Evolutionary conservation across 2,888 invertebrate genomes (phyloP).

Genomic region (Cataglyphis cursor): DNA sequence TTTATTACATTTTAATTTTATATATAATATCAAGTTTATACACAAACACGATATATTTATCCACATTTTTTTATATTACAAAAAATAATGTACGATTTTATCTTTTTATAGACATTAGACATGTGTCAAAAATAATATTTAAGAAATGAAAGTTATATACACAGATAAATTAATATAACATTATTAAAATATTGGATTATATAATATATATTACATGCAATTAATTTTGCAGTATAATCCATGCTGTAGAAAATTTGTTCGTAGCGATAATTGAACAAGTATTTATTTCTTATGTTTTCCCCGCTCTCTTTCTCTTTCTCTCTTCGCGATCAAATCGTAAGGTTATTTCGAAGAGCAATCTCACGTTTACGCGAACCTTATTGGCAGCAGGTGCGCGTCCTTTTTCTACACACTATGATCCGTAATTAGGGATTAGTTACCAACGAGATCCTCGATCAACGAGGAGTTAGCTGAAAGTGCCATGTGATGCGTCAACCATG

Average conservation of each 20-base stretch:
- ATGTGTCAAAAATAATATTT: neutral
- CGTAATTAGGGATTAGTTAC: slow-evolving; percentile 83
- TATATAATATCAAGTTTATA: neutral
- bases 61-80: neutral
- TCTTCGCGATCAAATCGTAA: slow-evolving; percentile 58
- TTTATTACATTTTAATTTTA: slow-evolving; percentile 1
- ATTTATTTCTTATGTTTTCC: slow-evolving; percentile 59
- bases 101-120: neutral
- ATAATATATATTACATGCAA: neutral
- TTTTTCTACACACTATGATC: slow-evolving; percentile 70
- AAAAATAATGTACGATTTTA: neutral
- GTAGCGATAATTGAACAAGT: slow-evolving; percentile 76
- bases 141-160: neutral
- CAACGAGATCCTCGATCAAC: slow-evolving; percentile 83
- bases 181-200: neutral
- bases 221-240: neutral
- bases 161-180: neutral
- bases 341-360: slow-evolving; percentile 18
- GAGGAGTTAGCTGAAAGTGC: slow-evolving; percentile 61
- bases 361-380: slow-evolving; percentile 25
- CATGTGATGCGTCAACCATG: slow-evolving; percentile 71
- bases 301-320: neutral
- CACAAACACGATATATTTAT: neutral
- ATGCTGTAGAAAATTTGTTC: slow-evolving; percentile 51
- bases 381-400: slow-evolving; percentile 74